phyloP scores from a whole-genome alignment of 2,113 vertebrate species.

The Pachyramphus minor region DNA sequence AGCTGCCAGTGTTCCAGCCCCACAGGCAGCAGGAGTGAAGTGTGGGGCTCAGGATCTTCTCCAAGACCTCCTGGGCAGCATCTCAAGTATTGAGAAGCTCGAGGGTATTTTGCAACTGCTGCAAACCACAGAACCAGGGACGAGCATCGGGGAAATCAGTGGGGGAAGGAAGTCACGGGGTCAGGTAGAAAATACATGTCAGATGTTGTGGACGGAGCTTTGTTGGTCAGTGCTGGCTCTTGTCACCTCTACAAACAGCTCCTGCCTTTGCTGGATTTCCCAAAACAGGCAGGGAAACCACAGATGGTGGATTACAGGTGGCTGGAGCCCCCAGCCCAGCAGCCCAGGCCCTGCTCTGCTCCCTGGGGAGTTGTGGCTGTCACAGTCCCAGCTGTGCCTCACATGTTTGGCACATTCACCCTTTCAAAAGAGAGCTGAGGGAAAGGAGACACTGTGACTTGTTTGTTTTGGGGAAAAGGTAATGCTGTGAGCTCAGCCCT shows the following conservation, averaged over 20 bases:
- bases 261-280: not conserved
- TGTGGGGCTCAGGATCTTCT: not conserved
- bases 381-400: not conserved
- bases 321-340: not conserved
- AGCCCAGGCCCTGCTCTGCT: not conserved
- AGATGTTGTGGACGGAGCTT: not conserved
- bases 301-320: not conserved
- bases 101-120: not conserved
- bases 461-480: not conserved
- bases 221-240: not conserved
- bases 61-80: not conserved
- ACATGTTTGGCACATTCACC: not conserved
- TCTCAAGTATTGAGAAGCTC: not conserved
- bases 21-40: not conserved
- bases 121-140: not conserved
- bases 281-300: not conserved
- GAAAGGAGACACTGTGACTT: not conserved
- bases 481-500: not conserved
- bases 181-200: accelerated
- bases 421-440: not conserved
- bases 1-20: accelerated
- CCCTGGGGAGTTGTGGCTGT: accelerated
- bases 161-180: not conserved
- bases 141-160: not conserved
- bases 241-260: not conserved